Evolutionary conservation across 2,797 vertebrate genomes (phyloP).

Genomic region (Enteromius thamalakanensis): DNA sequence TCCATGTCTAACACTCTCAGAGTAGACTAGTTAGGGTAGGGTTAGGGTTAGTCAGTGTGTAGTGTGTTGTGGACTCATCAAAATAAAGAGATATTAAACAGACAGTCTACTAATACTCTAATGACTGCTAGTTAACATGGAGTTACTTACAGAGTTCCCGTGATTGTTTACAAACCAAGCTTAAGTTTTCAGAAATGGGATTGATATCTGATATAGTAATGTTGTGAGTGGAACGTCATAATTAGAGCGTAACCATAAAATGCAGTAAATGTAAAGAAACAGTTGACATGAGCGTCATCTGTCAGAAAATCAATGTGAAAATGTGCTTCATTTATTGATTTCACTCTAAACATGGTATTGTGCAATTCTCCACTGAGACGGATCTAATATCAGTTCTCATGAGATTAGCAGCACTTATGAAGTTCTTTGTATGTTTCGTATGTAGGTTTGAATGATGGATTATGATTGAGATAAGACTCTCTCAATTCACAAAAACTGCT

Average conservation of each 20-base stretch:
- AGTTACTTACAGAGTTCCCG: too few relatives aligned
- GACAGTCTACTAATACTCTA: too few relatives aligned
- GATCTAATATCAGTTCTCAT: not conserved
- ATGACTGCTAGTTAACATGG: too few relatives aligned
- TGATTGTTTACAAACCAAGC: not conserved
- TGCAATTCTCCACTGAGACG: not conserved
- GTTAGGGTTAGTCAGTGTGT: too few relatives aligned
- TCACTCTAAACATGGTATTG: not conserved
- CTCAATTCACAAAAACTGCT: slow-evolving; percentile 13
- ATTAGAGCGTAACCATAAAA: not conserved
- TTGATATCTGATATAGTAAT: not conserved
- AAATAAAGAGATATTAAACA: too few relatives aligned
- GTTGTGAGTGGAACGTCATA: not conserved
- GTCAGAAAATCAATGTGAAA: not conserved
- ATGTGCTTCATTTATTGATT: not conserved
- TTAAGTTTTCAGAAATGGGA: not conserved
- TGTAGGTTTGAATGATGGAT: too few relatives aligned
- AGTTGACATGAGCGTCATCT: not conserved
- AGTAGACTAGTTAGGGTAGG: too few relatives aligned
- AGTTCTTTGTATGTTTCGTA: not conserved
- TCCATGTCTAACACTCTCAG: too few relatives aligned
- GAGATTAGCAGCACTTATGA: not conserved
- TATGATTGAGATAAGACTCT: not conserved
- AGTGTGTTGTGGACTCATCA: too few relatives aligned
- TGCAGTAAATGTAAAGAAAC: not conserved